Evolutionary conservation across 2,888 invertebrate genomes (phyloP), one percentile per base, ranked within the genome.

Genomic region (Amiota mariae): DNA sequence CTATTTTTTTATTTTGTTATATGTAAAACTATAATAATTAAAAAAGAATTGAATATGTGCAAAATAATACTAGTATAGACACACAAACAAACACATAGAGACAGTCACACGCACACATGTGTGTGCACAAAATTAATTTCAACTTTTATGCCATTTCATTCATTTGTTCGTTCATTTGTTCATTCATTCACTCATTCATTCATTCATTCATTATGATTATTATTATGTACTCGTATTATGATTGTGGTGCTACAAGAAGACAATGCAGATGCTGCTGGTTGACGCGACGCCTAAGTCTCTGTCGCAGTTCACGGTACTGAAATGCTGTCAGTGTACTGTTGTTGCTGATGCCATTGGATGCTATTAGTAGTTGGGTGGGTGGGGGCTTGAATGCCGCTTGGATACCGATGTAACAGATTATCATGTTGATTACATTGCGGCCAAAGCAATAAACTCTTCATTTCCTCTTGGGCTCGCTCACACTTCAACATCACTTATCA

Each of bases 351-450:
- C 36, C 36, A 36, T 36, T 36, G 6, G 3, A 36, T 36, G 36
- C 6, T 6, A 36, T 36, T 36, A 6, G 36, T 36, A 3, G 24
- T 1, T 24, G 36, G 6, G 36, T 36, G 36, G 36, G 36, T 36
- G 24, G n/a, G n/a, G n/a, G n/a, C n/a, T n/a, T n/a, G n/a, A n/a
- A n/a, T n/a, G 3, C 3, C 3, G 24, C 24, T 24, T 24, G 24
- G 24, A 3, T 24, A 77, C 74, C 61, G 61, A n/a, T 74, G 81
- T 75, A 76, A 78, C 80, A 82, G 81, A 82, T 82, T 82, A 82
- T 84, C 81, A 84, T 74, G 81, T 82, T 82, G 83, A 84, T 83
- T 84, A 81, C 79, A 84, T 82, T 84, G 83, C 73, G 80, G 78
- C 76, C 74, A 73, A 66, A 71, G 70, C 59, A 63, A 67, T 64